These are phyloP conservation scores for Polymixis lichenea DNA, from an alignment of 2,888 invertebrate species.

Conservation along the genomic window DNA sequence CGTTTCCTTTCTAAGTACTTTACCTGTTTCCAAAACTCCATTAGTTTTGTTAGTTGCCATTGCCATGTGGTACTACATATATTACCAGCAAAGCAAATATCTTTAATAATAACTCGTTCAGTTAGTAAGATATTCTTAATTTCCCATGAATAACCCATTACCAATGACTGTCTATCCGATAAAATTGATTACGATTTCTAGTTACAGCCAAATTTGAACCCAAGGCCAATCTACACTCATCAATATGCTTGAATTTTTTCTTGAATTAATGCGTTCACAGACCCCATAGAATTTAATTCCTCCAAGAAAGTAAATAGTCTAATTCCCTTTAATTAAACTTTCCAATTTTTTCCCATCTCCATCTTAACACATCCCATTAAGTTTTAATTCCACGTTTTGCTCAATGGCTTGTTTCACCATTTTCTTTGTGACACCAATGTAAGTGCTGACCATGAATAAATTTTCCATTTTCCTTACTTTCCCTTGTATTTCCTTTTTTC, in stretches of 20 bases:
- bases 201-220: background rate
- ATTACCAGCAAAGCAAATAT: background rate
- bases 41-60: background rate
- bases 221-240: too few species aligned
- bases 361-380: conserved; percentile 67
- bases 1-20: background rate
- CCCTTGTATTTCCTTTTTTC: conserved; percentile 67
- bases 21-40: background rate
- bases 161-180: background rate
- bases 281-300: conserved; percentile 10
- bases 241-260: conserved; percentile 5
- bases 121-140: background rate
- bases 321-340: conserved; percentile 54
- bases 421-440: conserved; percentile 68
- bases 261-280: background rate
- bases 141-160: background rate
- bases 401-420: conserved; percentile 70
- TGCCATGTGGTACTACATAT: too few species aligned
- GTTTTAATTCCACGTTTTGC: conserved; percentile 73
- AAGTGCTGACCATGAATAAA: conserved; percentile 80
- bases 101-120: background rate
- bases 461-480: conserved; percentile 74
- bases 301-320: conserved; percentile 33
- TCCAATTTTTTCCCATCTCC: conserved; percentile 40
- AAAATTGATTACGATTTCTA: background rate